Conservation (phyloP, 2,113 vertebrate species). For the Machaerirhynchus nigripectus region DNA sequence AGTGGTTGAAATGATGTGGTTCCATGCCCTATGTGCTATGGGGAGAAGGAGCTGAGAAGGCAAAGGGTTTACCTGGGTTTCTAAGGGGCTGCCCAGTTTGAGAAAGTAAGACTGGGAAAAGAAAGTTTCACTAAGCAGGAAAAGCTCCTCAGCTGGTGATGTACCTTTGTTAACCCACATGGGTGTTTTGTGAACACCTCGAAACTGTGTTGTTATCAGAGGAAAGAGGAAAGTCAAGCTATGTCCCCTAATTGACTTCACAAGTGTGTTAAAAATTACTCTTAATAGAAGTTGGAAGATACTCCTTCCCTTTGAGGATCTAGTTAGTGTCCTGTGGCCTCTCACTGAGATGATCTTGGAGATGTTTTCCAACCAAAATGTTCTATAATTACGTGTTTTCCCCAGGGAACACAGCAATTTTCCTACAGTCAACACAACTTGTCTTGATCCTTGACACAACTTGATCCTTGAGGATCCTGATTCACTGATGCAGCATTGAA, state of each 20-base stretch:
- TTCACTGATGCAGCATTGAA: not conserved
- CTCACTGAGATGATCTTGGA: not conserved
- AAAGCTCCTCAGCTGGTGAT: not conserved
- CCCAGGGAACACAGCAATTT: not conserved
- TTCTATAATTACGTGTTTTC: not conserved
- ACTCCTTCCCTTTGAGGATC: not conserved
- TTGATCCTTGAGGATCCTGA: not conserved
- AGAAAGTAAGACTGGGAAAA: not conserved
- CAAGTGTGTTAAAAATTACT: not conserved
- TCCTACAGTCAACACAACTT: fast-evolving
- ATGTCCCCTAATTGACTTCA: not conserved
- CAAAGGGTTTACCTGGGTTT: not conserved
- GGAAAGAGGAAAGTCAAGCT: not conserved
- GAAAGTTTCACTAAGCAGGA: not conserved
- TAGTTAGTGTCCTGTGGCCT: not conserved
- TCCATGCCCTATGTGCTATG: fast-evolving
- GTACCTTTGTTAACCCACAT: not conserved
- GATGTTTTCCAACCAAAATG: not conserved
- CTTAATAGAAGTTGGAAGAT: not conserved
- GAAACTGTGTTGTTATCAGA: not conserved
- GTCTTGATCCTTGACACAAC: too few relatives aligned
- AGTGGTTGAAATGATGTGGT: not conserved
- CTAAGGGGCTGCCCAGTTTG: not conserved
- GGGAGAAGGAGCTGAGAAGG: not conserved
- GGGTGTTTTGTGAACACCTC: not conserved